phyloP scores from a whole-genome alignment of 1,140 invertebrate species.

The Schlechtendalia chinensis region DNA sequence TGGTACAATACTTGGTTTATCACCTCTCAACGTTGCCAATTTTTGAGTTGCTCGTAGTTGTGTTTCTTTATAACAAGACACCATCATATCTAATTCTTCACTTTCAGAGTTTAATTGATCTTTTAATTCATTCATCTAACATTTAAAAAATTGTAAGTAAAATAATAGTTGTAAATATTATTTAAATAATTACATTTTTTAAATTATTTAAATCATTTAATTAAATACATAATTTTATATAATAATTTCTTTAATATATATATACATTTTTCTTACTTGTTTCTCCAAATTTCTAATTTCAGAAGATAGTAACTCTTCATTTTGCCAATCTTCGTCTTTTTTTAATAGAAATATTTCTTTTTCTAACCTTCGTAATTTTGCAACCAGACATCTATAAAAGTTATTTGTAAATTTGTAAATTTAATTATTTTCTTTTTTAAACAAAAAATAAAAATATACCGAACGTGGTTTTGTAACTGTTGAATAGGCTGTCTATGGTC shows the following conservation, averaged over 20 bases:
- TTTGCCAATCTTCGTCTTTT: constrained; percentile 67
- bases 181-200: neutral
- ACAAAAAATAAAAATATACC: constrained; percentile 54
- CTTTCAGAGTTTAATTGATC: constrained; percentile 79
- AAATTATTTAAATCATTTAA: too few relatives aligned
- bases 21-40: constrained; percentile 59
- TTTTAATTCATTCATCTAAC: constrained; percentile 83
- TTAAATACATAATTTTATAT: too few relatives aligned
- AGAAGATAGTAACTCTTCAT: constrained; percentile 59
- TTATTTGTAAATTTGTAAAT: neutral
- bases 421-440: neutral
- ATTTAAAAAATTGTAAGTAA: neutral
- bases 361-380: constrained; percentile 78
- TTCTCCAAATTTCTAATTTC: constrained; percentile 72
- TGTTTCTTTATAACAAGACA: constrained; percentile 84
- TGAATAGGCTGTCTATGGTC: constrained; percentile 91
- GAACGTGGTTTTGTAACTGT: constrained; percentile 82
- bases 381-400: constrained; percentile 66
- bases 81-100: constrained; percentile 83
- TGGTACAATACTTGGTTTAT: constrained; percentile 69
- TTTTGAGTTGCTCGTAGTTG: constrained; percentile 67
- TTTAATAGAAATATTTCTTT: constrained; percentile 88
- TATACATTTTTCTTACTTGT: constrained; percentile 57
- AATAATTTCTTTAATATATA: neutral
- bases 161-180: neutral